phyloP scores from a whole-genome alignment of 2,888 invertebrate genomes.

The Melinaea marsaeus region DNA sequence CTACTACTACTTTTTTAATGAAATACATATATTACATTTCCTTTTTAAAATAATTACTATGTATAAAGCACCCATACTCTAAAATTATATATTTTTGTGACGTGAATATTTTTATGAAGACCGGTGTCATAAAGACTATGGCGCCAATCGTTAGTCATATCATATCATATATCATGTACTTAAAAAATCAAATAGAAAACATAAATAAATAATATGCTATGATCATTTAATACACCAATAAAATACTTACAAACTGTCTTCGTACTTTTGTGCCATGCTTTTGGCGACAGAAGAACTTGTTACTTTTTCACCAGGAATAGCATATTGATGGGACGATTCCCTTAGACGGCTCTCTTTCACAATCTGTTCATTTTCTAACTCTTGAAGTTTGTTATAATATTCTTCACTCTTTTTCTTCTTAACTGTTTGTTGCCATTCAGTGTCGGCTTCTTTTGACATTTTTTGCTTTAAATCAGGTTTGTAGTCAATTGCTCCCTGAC shows the following conservation, averaged over 20 bases:
- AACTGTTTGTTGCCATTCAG: conserved; percentile 91
- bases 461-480: conserved; percentile 82
- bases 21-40: no score
- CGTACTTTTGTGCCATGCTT: conserved; percentile 92
- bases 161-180: not conserved
- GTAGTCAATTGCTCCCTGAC: conserved; percentile 81
- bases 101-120: no score
- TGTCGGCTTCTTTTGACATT: conserved; percentile 83
- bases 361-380: conserved; percentile 90
- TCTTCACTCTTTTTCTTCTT: conserved; percentile 90
- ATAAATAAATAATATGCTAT: not conserved
- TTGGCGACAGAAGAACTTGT: conserved; percentile 86
- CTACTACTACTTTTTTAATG: no score
- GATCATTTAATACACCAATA: conserved; percentile 1
- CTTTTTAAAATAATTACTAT: no score
- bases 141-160: no score
- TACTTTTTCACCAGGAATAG: conserved; percentile 90
- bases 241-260: conserved; percentile 87
- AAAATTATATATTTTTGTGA: no score
- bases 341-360: conserved; percentile 88
- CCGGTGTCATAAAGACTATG: no score
- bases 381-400: conserved; percentile 89
- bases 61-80: no score
- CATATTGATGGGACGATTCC: conserved; percentile 88
- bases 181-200: not conserved